These are phyloP conservation scores for Gobionotothen gibberifrons DNA, from an alignment of 2,797 vertebrate genomes.

Conservation along the genomic window DNA sequence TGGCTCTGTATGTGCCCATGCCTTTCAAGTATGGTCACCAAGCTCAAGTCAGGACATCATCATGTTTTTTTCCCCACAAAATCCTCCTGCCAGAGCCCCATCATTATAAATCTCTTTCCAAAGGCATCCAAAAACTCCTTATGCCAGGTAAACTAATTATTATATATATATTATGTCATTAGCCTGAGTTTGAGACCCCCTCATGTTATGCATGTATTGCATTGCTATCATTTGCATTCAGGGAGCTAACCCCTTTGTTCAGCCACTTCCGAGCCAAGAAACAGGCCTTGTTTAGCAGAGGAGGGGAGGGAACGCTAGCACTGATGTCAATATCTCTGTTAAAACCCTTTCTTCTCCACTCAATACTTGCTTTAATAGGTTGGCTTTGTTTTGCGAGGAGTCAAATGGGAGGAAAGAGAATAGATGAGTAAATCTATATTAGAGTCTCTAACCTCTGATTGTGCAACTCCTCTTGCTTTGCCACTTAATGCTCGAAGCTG, in stretches of 20 bases:
- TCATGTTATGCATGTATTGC: conserved; percentile 24
- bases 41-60: neutral
- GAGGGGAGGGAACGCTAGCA: conserved; percentile 15
- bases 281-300: conserved; percentile 49
- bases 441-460: conserved; percentile 77
- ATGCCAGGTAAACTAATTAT: no score
- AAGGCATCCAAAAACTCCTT: no score
- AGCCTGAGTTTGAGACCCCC: neutral
- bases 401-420: conserved; percentile 73
- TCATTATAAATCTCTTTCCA: neutral
- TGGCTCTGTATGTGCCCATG: neutral
- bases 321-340: conserved; percentile 81
- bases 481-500: conserved; percentile 68
- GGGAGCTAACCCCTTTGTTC: conserved; percentile 29
- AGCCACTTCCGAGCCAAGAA: conserved; percentile 23
- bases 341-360: conserved; percentile 77
- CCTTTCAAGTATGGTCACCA: neutral
- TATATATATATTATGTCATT: no score
- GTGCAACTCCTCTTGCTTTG: conserved; percentile 71
- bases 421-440: conserved; percentile 80
- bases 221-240: conserved; percentile 8
- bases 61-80: neutral
- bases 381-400: conserved; percentile 76
- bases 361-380: conserved; percentile 81
- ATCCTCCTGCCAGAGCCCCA: neutral